Conservation (phyloP, 2,888 invertebrate genomes). For the Elgonia sp. region DNA sequence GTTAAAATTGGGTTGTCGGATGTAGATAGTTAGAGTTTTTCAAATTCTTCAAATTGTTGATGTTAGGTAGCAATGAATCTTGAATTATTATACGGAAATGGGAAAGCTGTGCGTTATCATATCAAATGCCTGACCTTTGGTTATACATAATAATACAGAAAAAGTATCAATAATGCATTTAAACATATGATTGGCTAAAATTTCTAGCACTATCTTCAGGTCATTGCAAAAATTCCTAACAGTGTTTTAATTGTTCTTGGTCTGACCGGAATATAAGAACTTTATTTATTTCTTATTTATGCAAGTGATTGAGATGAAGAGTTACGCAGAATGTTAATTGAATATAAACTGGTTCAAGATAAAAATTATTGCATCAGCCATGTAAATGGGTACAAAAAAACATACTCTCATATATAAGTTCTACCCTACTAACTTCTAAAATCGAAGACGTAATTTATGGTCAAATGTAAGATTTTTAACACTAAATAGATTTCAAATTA, state of each 20-base stretch:
- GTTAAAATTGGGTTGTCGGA: too few relatives aligned
- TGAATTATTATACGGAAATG: too few relatives aligned
- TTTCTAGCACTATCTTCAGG: not conserved
- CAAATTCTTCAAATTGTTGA: too few relatives aligned
- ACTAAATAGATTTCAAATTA: not conserved
- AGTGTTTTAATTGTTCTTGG: not conserved
- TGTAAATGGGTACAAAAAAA: not conserved
- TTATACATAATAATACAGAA: too few relatives aligned
- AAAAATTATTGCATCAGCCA: not conserved
- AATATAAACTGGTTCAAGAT: slow-evolving; percentile 14
- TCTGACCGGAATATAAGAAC: not conserved
- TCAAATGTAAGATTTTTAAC: too few relatives aligned
- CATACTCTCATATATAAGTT: not conserved
- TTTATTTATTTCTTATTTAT: slow-evolving; percentile 19
- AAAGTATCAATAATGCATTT: too few relatives aligned
- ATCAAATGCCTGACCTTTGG: too few relatives aligned
- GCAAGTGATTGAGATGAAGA: not conserved
- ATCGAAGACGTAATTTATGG: too few relatives aligned
- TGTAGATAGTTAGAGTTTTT: too few relatives aligned
- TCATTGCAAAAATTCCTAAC: not conserved
- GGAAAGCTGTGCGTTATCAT: too few relatives aligned
- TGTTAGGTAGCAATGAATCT: too few relatives aligned
- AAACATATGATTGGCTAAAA: too few relatives aligned
- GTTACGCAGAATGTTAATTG: slow-evolving; percentile 5
- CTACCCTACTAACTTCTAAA: not conserved